These are phyloP conservation scores for Anseranas semipalmata DNA, from an alignment of 2,113 vertebrate genomes.

Conservation along the genomic window DNA sequence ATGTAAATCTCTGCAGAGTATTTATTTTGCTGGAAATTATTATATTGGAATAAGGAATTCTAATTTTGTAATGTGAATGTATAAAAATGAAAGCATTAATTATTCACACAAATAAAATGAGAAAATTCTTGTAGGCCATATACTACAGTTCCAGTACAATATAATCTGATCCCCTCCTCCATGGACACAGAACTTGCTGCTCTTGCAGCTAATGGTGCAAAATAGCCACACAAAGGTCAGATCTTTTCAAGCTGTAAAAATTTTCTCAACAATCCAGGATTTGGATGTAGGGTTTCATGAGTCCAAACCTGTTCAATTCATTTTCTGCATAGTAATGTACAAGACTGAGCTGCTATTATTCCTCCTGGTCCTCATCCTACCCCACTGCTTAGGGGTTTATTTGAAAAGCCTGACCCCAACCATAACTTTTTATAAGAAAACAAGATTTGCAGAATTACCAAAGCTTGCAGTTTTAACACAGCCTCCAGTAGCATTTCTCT, in stretches of 20 bases:
- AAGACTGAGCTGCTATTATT: neutral
- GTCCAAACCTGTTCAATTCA: neutral
- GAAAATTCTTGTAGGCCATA: neutral
- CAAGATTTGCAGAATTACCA: neutral
- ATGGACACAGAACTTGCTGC: neutral
- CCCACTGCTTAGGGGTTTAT: neutral
- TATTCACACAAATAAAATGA: slow-evolving; percentile 50
- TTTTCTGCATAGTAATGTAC: neutral
- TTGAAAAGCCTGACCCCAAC: neutral
- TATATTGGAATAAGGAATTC: slow-evolving; percentile 35
- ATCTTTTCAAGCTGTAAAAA: neutral
- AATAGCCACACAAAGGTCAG: neutral
- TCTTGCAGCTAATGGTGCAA: neutral
- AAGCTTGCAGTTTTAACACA: neutral
- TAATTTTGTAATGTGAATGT: slow-evolving; percentile 22
- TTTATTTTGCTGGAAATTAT: slow-evolving; percentile 45
- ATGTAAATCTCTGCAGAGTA: slow-evolving; percentile 51
- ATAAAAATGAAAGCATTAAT: slow-evolving; percentile 65
- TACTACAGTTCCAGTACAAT: neutral
- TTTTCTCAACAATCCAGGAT: neutral
- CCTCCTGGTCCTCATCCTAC: neutral
- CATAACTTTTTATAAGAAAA: neutral
- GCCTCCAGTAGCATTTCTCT: neutral
- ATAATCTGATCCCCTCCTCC: neutral
- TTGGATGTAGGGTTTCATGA: neutral